Evolutionary conservation across 1,140 invertebrate species (phyloP).

Genomic region (Megalopta genalis): DNA sequence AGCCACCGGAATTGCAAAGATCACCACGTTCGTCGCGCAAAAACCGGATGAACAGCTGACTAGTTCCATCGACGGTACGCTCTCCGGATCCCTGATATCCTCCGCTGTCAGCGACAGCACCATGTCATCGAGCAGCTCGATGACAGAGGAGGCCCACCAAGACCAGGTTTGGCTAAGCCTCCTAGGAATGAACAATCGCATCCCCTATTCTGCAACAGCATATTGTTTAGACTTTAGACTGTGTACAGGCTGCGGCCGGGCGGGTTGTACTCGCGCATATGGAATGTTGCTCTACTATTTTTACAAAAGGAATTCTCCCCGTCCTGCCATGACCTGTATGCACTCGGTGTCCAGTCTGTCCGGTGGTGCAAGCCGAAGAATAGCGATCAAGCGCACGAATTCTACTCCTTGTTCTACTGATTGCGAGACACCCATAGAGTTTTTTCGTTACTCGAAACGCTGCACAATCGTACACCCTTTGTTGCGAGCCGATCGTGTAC

Average conservation of each 20-base stretch:
- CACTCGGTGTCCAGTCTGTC: too few species aligned
- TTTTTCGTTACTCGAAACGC: conserved; percentile 5
- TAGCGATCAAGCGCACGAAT: too few species aligned
- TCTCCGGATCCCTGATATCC: conserved; percentile 74
- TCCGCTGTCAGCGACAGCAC: conserved; percentile 75
- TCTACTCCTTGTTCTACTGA: too few species aligned
- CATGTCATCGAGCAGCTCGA: conserved; percentile 74
- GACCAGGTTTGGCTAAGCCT: conserved; percentile 76
- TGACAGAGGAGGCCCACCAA: conserved; percentile 74
- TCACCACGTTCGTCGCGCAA: conserved; percentile 61
- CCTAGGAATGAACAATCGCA: conserved; percentile 66
- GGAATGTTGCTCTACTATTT: too few species aligned
- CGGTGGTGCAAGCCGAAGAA: too few species aligned
- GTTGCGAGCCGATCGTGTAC: conserved; percentile 25
- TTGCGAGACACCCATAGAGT: too few species aligned
- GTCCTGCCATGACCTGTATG: too few species aligned
- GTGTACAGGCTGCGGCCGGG: too few species aligned
- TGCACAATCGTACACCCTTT: conserved; percentile 7
- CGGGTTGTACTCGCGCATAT: too few species aligned
- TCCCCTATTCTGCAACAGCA: conserved; percentile 53
- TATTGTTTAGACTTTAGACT: neutral
- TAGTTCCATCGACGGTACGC: conserved; percentile 69
- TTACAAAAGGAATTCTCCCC: too few species aligned
- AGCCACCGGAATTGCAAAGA: conserved; percentile 65
- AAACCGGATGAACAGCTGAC: conserved; percentile 70